phyloP scores from a whole-genome alignment of 2,888 invertebrate species.

The Dermolepida albohirtum region DNA sequence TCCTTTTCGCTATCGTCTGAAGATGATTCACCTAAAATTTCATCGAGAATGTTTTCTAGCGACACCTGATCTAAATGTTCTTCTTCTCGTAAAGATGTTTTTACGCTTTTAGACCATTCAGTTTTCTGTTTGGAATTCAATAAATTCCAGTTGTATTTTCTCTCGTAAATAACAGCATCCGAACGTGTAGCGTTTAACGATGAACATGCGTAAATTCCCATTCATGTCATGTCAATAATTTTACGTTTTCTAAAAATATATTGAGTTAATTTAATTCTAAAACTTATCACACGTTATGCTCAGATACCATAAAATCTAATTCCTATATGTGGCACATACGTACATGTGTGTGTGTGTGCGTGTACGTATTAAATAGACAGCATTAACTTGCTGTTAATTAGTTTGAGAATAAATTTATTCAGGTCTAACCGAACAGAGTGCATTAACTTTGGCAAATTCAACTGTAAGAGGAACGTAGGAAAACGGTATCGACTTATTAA shows the following conservation, averaged over 20 bases:
- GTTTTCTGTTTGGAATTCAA: background rate
- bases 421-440: constrained; percentile 12
- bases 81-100: background rate
- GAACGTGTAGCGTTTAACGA: background rate
- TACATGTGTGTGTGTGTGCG: constrained; percentile 13
- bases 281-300: constrained; percentile 7
- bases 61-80: background rate
- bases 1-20: constrained; percentile 20
- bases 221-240: constrained; percentile 11
- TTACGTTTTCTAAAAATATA: constrained; percentile 20
- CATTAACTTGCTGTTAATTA: constrained; percentile 21
- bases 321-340: background rate
- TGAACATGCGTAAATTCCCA: constrained; percentile 25
- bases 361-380: constrained; percentile 7
- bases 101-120: background rate
- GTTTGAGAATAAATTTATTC: constrained; percentile 25
- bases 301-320: constrained; percentile 14
- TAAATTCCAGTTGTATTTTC: constrained; percentile 10
- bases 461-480: background rate
- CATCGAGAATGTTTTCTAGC: background rate
- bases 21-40: constrained; percentile 21
- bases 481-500: constrained; percentile 2
- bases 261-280: background rate
- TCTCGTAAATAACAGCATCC: background rate
- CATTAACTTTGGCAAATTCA: constrained; percentile 18